Conservation (phyloP, 2,113 vertebrate species). For the Psilopsiagon aymara region DNA sequence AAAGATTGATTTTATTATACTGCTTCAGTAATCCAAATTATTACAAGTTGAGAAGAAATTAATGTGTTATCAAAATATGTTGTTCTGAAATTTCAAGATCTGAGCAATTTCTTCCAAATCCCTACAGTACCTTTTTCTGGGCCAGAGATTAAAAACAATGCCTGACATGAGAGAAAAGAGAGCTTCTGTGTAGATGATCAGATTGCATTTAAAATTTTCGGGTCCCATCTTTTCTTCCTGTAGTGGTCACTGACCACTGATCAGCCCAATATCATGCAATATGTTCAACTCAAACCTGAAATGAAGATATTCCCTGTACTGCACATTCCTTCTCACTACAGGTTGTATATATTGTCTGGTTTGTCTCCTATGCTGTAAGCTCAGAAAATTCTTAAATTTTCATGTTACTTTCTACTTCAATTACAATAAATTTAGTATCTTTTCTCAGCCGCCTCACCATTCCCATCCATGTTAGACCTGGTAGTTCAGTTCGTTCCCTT, state of each 20-base stretch:
- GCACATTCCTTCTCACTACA: not conserved
- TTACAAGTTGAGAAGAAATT: constrained; percentile 31
- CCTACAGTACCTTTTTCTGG: not conserved
- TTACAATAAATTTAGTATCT: not conserved
- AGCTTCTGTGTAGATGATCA: not conserved
- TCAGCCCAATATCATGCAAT: not conserved
- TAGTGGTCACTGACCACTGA: not conserved
- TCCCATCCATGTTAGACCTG: not conserved
- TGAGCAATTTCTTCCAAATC: not conserved
- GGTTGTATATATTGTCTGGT: not conserved
- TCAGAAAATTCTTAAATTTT: not conserved
- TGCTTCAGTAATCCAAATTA: constrained; percentile 17
- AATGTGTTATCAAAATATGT: not conserved
- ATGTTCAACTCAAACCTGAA: not conserved
- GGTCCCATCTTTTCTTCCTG: not conserved
- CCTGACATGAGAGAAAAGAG: not conserved
- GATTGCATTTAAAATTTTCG: not conserved
- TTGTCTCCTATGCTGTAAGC: not conserved
- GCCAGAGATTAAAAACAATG: not conserved
- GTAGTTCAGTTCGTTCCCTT: not conserved
- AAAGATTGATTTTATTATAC: constrained; percentile 20
- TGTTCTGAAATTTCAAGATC: not conserved
- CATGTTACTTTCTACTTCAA: not conserved
- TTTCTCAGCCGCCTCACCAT: not conserved
- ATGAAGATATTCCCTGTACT: not conserved